phyloP scores from a whole-genome alignment of 2,113 vertebrate genomes.

The Peromyscus californicus region DNA sequence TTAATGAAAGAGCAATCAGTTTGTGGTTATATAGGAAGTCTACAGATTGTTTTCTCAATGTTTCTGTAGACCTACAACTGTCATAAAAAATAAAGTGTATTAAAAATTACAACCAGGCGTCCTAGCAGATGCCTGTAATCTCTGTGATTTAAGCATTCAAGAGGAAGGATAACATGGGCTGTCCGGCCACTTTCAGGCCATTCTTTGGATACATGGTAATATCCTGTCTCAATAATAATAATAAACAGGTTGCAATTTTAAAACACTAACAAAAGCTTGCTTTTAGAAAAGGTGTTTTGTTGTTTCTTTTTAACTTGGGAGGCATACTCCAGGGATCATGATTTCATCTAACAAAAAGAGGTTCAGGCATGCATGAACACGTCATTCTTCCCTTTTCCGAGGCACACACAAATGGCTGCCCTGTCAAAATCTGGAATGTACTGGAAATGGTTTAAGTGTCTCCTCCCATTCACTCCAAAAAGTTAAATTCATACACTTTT shows the following conservation, averaged over 20 bases:
- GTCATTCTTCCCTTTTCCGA: not conserved
- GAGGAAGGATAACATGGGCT: not conserved
- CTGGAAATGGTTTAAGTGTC: not conserved
- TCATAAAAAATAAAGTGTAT: not conserved
- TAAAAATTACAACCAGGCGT: not conserved
- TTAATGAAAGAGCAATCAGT: not conserved
- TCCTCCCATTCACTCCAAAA: not conserved
- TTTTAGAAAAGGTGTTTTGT: not conserved
- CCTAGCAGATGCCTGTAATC: not conserved
- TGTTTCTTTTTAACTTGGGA: not conserved
- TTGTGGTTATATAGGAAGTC: not conserved
- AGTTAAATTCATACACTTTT: not conserved
- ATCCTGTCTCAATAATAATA: not conserved
- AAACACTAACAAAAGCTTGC: not conserved
- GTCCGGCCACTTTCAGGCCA: not conserved
- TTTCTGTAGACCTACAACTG: slow-evolving; percentile 18
- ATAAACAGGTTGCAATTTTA: not conserved
- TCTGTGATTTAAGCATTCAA: not conserved
- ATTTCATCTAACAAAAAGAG: not conserved
- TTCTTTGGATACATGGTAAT: not conserved
- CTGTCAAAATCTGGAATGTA: not conserved
- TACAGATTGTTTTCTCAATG: not conserved
- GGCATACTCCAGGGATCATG: not conserved
- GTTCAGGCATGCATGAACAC: not conserved
- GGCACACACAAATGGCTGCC: not conserved